Evolutionary conservation across 2,113 vertebrate species (phyloP).

Genomic region (Lampris megalopsis): DNA sequence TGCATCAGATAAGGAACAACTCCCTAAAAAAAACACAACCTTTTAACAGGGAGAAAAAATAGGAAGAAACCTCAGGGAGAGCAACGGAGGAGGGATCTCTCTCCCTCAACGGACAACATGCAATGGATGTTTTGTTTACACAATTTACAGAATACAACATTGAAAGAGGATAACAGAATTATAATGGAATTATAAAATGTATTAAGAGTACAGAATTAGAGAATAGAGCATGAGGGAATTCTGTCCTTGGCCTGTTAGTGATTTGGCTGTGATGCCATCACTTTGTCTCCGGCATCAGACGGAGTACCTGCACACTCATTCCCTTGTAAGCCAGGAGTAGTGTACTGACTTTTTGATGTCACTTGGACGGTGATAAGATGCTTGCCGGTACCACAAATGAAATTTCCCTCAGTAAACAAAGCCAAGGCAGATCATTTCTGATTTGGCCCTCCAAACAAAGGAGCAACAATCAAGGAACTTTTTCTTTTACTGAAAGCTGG

Average conservation of each 20-base stretch:
- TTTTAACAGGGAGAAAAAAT: no score
- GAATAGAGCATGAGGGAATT: conserved; percentile 31
- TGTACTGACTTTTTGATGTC: conserved; percentile 77
- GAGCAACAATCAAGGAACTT: conserved; percentile 57
- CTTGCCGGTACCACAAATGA: conserved; percentile 58
- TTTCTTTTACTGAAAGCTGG: conserved; percentile 63
- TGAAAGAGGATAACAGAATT: no score
- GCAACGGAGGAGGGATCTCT: no score
- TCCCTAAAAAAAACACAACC: no score
- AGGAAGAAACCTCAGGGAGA: no score
- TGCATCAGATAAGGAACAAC: no score
- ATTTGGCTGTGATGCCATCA: conserved; percentile 60
- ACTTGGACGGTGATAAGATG: conserved; percentile 75
- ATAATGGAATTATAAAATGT: no score
- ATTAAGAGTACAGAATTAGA: no score
- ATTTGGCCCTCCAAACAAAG: conserved; percentile 61
- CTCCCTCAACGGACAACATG: no score
- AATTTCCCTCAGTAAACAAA: conserved; percentile 60
- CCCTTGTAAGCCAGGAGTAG: conserved; percentile 73
- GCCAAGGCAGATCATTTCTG: conserved; percentile 71
- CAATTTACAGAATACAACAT: no score
- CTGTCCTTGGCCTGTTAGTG: conserved; percentile 65
- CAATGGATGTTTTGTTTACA: no score
- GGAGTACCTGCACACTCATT: conserved; percentile 74
- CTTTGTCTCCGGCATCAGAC: conserved; percentile 59